Evolutionary conservation across 2,113 vertebrate genomes (phyloP).

Genomic region (Gracilinanus agilis): DNA sequence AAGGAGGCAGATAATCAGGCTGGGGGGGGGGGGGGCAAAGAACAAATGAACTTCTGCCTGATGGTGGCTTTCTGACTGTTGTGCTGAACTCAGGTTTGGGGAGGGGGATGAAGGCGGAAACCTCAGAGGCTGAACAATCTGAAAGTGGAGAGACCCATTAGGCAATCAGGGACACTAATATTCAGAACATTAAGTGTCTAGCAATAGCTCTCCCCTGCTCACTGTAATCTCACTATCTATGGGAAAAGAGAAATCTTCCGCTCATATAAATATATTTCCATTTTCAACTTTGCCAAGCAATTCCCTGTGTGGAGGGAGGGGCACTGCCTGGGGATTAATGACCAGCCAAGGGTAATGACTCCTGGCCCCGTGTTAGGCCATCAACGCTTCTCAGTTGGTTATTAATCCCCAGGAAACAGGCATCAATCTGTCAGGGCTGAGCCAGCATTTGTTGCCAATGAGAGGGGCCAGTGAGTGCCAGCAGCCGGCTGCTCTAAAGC

Average conservation of each 20-base stretch:
- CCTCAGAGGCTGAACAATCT: conserved; percentile 12
- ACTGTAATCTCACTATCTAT: conserved; percentile 38
- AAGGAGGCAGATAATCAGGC: conserved; percentile 10
- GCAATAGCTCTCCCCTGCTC: conserved; percentile 46
- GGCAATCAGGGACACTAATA: conserved; percentile 44
- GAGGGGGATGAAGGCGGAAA: conserved; percentile 54
- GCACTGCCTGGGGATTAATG: conserved; percentile 64
- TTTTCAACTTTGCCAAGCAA: conserved; percentile 68
- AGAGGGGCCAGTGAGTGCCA: background rate
- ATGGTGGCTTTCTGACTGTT: conserved; percentile 53
- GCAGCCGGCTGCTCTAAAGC: conserved; percentile 5
- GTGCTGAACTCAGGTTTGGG: conserved; percentile 46
- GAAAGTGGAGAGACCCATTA: conserved; percentile 53
- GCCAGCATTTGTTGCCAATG: conserved; percentile 49
- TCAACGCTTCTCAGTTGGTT: conserved; percentile 52
- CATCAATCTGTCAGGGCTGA: conserved; percentile 60
- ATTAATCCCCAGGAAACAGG: conserved; percentile 48
- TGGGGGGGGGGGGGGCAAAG: conserved; percentile 12
- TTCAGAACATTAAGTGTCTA: conserved; percentile 51
- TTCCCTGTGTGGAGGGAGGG: conserved; percentile 35
- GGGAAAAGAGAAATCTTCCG: conserved; percentile 62
- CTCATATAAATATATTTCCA: conserved; percentile 66
- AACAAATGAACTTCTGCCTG: conserved; percentile 49
- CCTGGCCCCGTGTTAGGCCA: conserved; percentile 47
- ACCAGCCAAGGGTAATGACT: conserved; percentile 62